These are phyloP conservation scores for Stenoptilia bipunctidactyla DNA, from an alignment of 2,888 invertebrate species.

Conservation along the genomic window DNA sequence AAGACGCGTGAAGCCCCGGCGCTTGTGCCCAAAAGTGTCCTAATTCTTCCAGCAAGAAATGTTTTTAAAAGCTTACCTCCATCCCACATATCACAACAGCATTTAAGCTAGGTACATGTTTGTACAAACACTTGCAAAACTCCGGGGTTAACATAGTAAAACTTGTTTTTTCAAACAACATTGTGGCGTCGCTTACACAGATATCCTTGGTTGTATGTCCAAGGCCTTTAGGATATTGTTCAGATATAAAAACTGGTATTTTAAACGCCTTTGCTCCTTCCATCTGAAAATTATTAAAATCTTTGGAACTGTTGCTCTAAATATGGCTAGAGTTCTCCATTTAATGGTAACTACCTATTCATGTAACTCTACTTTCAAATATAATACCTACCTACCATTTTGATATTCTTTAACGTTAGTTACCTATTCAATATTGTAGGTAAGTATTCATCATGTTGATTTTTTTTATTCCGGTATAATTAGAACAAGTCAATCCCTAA, in stretches of 20 bases:
- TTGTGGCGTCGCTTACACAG: slow-evolving; percentile 72
- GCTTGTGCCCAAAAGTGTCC: too few species aligned
- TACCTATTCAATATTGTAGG: too few species aligned
- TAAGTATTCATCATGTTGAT: too few species aligned
- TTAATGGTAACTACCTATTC: too few species aligned
- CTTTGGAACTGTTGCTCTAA: not conserved
- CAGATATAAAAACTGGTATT: slow-evolving; percentile 77
- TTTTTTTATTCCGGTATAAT: too few species aligned
- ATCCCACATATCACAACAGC: not conserved
- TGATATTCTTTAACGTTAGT: too few species aligned
- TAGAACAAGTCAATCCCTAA: too few species aligned
- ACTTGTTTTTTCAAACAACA: slow-evolving; percentile 77
- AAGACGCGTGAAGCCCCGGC: too few species aligned
- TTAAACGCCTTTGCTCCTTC: slow-evolving; percentile 74
- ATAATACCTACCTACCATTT: too few species aligned
- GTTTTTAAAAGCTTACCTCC: not conserved
- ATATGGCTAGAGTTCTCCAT: too few species aligned
- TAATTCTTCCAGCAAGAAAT: too few species aligned
- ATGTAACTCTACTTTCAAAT: too few species aligned
- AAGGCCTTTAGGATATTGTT: slow-evolving; percentile 80
- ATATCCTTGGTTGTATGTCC: slow-evolving; percentile 80
- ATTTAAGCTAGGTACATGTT: slow-evolving; percentile 28
- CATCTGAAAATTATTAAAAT: slow-evolving; percentile 68
- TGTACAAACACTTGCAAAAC: slow-evolving; percentile 66
- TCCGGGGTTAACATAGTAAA: slow-evolving; percentile 84